Evolutionary conservation across 2,113 vertebrate genomes (phyloP).

Genomic region (Platichthys stellatus): DNA sequence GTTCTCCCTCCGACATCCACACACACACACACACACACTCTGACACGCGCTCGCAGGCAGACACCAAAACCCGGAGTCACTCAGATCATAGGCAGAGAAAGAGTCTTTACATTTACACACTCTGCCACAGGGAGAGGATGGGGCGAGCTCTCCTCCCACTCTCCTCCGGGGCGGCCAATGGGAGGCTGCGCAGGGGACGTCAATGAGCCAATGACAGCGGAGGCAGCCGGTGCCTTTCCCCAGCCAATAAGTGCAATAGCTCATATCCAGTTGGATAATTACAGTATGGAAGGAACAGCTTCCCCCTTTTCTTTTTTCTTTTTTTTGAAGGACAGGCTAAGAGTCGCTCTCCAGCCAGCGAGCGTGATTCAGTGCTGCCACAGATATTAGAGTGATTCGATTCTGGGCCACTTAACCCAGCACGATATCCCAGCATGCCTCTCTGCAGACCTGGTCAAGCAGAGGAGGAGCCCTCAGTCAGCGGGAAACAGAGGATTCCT

Average conservation of each 20-base stretch:
- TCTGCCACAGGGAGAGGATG: constrained; percentile 78
- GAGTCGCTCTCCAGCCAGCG: constrained; percentile 66
- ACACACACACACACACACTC: constrained; percentile 67
- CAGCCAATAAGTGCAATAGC: constrained; percentile 81
- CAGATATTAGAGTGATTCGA: constrained; percentile 81
- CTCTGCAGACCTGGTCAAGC: constrained; percentile 64
- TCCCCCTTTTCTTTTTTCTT: constrained; percentile 12
- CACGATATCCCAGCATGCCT: constrained; percentile 60
- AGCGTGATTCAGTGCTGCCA: constrained; percentile 77
- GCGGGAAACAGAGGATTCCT: constrained; percentile 39
- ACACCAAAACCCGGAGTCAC: constrained; percentile 81
- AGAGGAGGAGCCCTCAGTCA: constrained; percentile 30
- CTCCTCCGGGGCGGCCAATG: constrained; percentile 76
- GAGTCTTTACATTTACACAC: constrained; percentile 80
- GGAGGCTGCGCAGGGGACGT: constrained; percentile 47
- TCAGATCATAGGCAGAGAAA: constrained; percentile 79
- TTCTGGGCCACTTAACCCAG: constrained; percentile 73
- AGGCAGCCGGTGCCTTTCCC: constrained; percentile 66
- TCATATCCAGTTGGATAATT: constrained; percentile 82
- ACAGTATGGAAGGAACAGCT: constrained; percentile 65
- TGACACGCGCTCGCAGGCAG: constrained; percentile 70
- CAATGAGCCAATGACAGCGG: constrained; percentile 62
- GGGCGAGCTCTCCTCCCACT: constrained; percentile 74
- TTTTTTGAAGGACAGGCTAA: constrained; percentile 71
- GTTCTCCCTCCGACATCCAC: constrained; percentile 58